Conservation (phyloP, 1,140 invertebrate genomes). For the Papilio xuthus region DNA sequence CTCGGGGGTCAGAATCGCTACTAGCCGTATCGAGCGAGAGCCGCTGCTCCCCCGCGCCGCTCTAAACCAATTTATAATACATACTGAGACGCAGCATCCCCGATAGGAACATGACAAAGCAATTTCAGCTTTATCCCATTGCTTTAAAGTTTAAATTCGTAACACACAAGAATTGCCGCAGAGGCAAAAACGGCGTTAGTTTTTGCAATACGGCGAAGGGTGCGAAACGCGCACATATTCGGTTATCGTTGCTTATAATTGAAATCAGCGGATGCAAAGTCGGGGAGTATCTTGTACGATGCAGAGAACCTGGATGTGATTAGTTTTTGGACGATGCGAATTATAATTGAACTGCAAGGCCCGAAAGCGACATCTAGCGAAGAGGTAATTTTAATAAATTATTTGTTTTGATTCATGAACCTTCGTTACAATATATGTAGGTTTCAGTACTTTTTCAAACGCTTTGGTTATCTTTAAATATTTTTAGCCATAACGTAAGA, state of each 20-base stretch:
- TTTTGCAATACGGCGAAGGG: slow-evolving; percentile 74
- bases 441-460: background rate
- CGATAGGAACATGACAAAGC: slow-evolving; percentile 41
- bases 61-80: slow-evolving; percentile 82
- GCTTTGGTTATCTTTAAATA: background rate
- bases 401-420: background rate
- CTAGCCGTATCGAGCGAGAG: slow-evolving; percentile 77
- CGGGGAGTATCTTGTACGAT: background rate
- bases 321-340: background rate
- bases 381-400: slow-evolving; percentile 4
- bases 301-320: background rate
- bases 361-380: slow-evolving; percentile 18
- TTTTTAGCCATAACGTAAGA: background rate
- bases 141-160: slow-evolving; percentile 44
- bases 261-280: slow-evolving; percentile 55
- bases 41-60: slow-evolving; percentile 71
- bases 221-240: slow-evolving; percentile 74
- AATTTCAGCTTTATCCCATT: slow-evolving; percentile 50
- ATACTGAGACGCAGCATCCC: slow-evolving; percentile 80
- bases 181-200: slow-evolving; percentile 76
- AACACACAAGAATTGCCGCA: slow-evolving; percentile 61
- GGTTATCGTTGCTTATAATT: slow-evolving; percentile 66
- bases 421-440: background rate
- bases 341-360: background rate
- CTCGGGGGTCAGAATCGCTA: slow-evolving; percentile 60